Evolutionary conservation across 2,797 vertebrate genomes (phyloP), one percentile per base, ranked within the genome.

Genomic region (Semaprochilodus insignis): DNA sequence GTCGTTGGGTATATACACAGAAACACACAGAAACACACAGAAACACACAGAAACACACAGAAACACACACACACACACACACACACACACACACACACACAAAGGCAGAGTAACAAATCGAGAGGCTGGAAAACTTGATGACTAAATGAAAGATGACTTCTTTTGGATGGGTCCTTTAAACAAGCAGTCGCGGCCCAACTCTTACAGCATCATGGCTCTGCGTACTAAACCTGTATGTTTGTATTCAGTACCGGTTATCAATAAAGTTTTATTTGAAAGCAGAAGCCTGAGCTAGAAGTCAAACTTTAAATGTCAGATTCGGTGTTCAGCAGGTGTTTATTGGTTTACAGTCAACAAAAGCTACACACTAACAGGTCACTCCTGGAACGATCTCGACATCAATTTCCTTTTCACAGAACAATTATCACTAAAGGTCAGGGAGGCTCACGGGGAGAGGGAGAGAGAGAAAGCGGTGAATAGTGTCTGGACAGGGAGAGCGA

Each of bases 371-470:
- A 74, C 52, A 16, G 25, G 36, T 82, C 74, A 40, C 19, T 78
- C 69, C 54, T 25, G 70, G 31, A 76, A 81, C 36, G 72, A 80
- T 62, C 65, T 63, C 7, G 59, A 77, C 71, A 87, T 84, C 78
- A 83, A 87, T 85, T 81, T 82, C 60, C 66, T 83, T 82, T 82
- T 63, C 63, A 36, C 59, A 54, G 48, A 76, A 81, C 67, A 79
- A 77, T 75, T 62, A 60, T 25, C 78, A 36, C 72, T 72, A 76
- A 87, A 88, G 83, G 85, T 88, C 83, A 82, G 77, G 57, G 63
- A 44, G 60, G 57, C 87, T 83, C 79, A 52, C 23, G 3, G 70
- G 55, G 75, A 27, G 63, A 71, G 80, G 44, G 52, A 23, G 55
- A 59, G 52, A 34, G 52, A 23, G 55, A 59, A 52, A 34, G 36